These are phyloP conservation scores for Micropoecilia bifurca DNA, from an alignment of 2,797 vertebrate genomes.

Conservation along the genomic window DNA sequence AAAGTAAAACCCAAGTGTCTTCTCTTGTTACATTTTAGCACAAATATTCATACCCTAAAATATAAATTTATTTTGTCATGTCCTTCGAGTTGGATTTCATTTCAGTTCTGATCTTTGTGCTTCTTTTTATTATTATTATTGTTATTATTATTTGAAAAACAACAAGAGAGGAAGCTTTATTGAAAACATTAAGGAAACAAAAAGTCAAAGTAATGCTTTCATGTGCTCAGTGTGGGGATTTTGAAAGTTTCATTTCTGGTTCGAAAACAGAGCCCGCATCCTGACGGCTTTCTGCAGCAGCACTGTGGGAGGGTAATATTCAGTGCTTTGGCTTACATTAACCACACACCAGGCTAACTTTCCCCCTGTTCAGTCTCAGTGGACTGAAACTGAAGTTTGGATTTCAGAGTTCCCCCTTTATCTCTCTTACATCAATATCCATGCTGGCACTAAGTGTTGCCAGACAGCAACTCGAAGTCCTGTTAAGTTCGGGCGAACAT, in stretches of 20 bases:
- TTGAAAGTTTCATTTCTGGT: constrained; percentile 70
- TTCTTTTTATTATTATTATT: constrained; percentile 18
- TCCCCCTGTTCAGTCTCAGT: constrained; percentile 77
- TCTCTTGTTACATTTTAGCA: constrained; percentile 43
- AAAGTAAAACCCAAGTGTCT: constrained; percentile 25
- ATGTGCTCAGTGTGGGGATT: constrained; percentile 50
- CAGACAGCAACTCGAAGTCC: constrained; percentile 77
- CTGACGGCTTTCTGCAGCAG: constrained; percentile 63
- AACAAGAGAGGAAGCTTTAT: constrained; percentile 40
- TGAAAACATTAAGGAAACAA: constrained; percentile 54
- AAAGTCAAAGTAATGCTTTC: constrained; percentile 73
- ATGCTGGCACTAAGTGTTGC: constrained; percentile 81
- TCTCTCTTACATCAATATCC: constrained; percentile 81
- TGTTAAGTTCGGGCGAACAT: constrained; percentile 72
- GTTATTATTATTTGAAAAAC: constrained; percentile 44
- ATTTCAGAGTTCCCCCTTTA: constrained; percentile 80
- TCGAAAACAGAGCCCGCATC: constrained; percentile 68
- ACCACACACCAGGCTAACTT: constrained; percentile 80
- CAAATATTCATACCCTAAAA: constrained; percentile 38
- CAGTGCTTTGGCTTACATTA: constrained; percentile 81
- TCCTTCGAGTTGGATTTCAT: constrained; percentile 52
- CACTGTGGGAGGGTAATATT: constrained; percentile 81
- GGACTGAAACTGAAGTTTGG: constrained; percentile 80
- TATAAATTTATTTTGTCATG: constrained; percentile 50
- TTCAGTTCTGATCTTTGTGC: constrained; percentile 32